Conservation (phyloP, 37 sponge, comb jelly and placozoan species). For the Haliclona indistincta region DNA sequence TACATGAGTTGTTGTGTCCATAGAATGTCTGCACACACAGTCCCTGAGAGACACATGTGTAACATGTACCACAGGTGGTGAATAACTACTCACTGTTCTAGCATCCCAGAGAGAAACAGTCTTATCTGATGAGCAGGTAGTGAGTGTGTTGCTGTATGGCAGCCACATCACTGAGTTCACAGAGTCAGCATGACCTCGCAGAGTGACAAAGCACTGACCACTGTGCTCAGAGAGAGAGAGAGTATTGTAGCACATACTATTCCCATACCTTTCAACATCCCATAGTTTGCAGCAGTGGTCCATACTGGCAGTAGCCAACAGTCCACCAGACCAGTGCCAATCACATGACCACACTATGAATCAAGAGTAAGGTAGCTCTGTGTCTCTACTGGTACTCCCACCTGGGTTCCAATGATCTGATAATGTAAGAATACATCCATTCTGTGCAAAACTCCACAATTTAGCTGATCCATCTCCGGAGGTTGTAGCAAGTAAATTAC, state of each 20-base stretch:
- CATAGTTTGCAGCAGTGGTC: slow-evolving; percentile 87
- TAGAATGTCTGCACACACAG: slow-evolving; percentile 89
- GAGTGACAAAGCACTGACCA: slow-evolving; percentile 61
- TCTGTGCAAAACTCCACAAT: slow-evolving; percentile 82
- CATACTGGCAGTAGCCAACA: slow-evolving; percentile 80
- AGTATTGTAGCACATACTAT: not conserved
- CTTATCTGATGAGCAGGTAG: slow-evolving; percentile 90
- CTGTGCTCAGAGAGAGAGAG: not conserved
- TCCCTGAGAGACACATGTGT: slow-evolving; percentile 42
- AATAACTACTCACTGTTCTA: slow-evolving; percentile 64
- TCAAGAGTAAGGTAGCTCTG: not conserved
- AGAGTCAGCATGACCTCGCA: slow-evolving; percentile 92
- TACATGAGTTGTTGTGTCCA: slow-evolving; percentile 91
- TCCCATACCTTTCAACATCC: slow-evolving; percentile 66
- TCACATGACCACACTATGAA: slow-evolving; percentile 78
- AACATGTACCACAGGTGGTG: not conserved
- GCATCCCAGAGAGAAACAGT: slow-evolving; percentile 95
- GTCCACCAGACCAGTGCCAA: slow-evolving; percentile 83
- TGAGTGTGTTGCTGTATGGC: slow-evolving; percentile 72
- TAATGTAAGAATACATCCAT: slow-evolving; percentile 62
- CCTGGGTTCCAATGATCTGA: slow-evolving; percentile 88
- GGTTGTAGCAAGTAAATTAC: slow-evolving; percentile 70
- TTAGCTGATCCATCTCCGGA: slow-evolving; percentile 94
- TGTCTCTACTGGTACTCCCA: not conserved
- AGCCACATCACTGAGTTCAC: slow-evolving; percentile 86